A percentile compares a stretch with the other conserved stretches of the same genome.
Evolutionary conservation across 1,140 invertebrate genomes (phyloP).

Genomic region (Solenopsis fugax): DNA sequence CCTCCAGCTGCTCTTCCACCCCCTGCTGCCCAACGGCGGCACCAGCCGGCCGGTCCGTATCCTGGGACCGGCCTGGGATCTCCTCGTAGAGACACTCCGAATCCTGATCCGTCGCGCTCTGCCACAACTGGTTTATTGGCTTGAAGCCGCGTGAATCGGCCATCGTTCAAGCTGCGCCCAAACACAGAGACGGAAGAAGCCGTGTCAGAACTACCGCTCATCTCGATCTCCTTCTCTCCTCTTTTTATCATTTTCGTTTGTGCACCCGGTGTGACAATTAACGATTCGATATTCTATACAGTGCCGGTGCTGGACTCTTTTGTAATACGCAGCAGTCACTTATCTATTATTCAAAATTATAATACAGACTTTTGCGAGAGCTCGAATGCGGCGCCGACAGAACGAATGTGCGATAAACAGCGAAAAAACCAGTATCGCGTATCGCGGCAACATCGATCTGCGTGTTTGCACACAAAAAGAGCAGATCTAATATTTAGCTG

Average conservation of each 20-base stretch:
- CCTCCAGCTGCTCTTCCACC: slow-evolving; percentile 53
- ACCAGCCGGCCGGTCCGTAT: slow-evolving; percentile 72
- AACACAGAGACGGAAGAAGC: slow-evolving; percentile 65
- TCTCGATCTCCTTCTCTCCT: background rate
- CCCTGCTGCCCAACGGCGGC: slow-evolving; percentile 65
- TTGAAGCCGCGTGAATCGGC: slow-evolving; percentile 85
- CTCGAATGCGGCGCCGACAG: background rate
- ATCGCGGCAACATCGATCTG: background rate
- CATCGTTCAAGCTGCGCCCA: slow-evolving; percentile 82
- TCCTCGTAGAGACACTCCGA: slow-evolving; percentile 86
- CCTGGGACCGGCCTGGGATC: slow-evolving; percentile 82
- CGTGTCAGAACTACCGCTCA: no score
- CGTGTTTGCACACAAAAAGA: background rate
- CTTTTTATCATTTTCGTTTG: background rate
- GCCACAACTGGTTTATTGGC: slow-evolving; percentile 86
- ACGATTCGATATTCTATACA: background rate
- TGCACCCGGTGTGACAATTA: background rate
- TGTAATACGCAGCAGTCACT: background rate
- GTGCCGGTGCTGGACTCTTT: slow-evolving; percentile 6
- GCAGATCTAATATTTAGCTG: no score
- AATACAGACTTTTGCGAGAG: background rate
- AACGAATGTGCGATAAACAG: background rate
- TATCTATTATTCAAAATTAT: slow-evolving; percentile 20
- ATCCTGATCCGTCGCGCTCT: slow-evolving; percentile 83
- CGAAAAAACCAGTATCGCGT: slow-evolving; percentile 28